Evolutionary conservation across 1,140 invertebrate genomes (phyloP), one percentile per base, ranked within the genome.

Genomic region (Eciton burchellii): DNA sequence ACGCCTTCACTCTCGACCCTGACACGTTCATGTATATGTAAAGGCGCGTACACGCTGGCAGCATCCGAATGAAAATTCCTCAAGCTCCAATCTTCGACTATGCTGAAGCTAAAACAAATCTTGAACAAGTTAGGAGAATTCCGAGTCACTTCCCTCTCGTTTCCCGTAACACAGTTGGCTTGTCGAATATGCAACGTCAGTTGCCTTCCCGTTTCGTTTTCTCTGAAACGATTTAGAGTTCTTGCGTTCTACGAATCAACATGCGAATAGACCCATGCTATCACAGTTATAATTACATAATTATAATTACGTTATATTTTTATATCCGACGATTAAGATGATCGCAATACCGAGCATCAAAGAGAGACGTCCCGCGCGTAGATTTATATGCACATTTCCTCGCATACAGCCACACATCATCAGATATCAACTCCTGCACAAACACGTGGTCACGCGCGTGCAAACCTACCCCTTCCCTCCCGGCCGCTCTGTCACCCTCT

Each of bases 371-470:
- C 24, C 41, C 19, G 60, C n/a, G 24, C 41, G 81, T 66, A 59
- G 57, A 77, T 84, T 81, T 70, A 84, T 82, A 59, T 81, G 59
- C 74, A 79, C 70, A 79, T 84, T 29, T 62, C 47, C 45, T 19
- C 12, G 12, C 62, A 49, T 16, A 68, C 47, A 35, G 35, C 2
- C 35, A 56, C 19, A 47, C 3, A 65, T 45, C 11, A 14, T 66
- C 41, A 19, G 57, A 65, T 65, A 56, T 82, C 59, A 56, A 62
- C 54, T 59, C 26, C 16, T 70, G 45, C 56, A 79, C 49, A 79
- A 70, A 54, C 74, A 79, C 74, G 74, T 79, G 74, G 74, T 79
- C 35, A 79, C 63, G 59, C 73, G 73, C 73, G 74, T 79, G 63
- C 63, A 79, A 68, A 79, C 68, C 63, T 63, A 45, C 62, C 49